A percentile compares a stretch with the other conserved stretches of the same genome.
Evolutionary conservation across 2,113 vertebrate genomes (phyloP).

Genomic region (Cinclus mexicanus): DNA sequence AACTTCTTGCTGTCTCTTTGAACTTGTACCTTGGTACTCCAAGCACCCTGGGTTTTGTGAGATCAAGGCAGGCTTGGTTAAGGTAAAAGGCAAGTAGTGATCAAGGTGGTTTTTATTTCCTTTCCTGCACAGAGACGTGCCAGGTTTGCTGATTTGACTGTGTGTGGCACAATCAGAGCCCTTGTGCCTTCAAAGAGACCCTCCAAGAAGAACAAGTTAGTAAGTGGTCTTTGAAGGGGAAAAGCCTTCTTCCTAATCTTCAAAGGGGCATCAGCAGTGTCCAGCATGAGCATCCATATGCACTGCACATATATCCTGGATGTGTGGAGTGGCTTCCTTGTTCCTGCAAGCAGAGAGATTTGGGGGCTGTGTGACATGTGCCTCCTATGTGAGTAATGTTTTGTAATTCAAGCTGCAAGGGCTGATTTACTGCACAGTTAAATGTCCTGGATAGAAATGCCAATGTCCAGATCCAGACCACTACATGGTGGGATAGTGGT

Average conservation of each 20-base stretch:
- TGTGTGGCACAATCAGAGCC: background rate
- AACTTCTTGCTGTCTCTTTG: slow-evolving; percentile 57
- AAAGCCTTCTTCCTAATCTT: background rate
- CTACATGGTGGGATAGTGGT: background rate
- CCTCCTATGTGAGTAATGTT: background rate
- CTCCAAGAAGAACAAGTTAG: background rate
- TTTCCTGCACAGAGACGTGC: background rate
- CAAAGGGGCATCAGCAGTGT: background rate
- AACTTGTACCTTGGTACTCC: slow-evolving; percentile 35
- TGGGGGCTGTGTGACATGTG: background rate
- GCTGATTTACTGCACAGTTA: background rate
- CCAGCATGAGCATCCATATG: background rate
- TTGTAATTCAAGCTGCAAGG: background rate
- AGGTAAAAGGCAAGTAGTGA: slow-evolving; percentile 17
- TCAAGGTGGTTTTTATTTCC: background rate
- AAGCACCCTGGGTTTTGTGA: slow-evolving; percentile 17
- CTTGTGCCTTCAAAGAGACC: background rate
- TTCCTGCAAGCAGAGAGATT: background rate
- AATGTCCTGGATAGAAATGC: background rate
- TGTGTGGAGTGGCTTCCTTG: background rate
- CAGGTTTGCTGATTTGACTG: background rate
- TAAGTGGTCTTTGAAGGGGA: background rate
- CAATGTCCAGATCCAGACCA: background rate
- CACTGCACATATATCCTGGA: background rate
- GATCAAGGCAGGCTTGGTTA: slow-evolving; percentile 27